Base-by-base conservation (phyloP, 2,797 vertebrate genomes). In the Balearica regulorum region DNA sequence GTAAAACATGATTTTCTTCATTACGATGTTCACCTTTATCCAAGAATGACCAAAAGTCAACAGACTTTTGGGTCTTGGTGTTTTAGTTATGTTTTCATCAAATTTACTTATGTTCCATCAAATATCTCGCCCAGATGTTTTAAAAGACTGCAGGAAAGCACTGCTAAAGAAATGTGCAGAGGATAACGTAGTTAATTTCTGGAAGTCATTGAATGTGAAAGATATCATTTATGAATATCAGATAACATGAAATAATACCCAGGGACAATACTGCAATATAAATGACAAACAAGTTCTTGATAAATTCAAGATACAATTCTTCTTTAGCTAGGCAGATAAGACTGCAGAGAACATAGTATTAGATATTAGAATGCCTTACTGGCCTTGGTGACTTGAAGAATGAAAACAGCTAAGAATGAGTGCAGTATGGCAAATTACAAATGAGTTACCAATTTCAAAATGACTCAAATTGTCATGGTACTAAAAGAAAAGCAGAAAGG, bases 141-240 rank as follows among this genome's bases (percentile, higher is more conserved):
- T 73, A 86, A 95, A 89, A 57, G 78, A 72, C 64, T 82, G 86
- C 49, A 96, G 83, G 58, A 97, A 97, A 96, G 37, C 33, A 70
- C 57, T 60, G 69, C 24, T 89, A 85, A 80, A 90, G 87, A 95
- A 83, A 91, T 35, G 39, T 68, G 64, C 60, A 55, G 43, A 92
- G 87, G 86, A 96, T 80, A 92, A 86, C 5, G 24, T 6, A 81
- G 68, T 68, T 94, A 75, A 76, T 96, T 95, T 95, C 78, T 96
- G 69, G 39, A 94, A 69, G 39, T 78, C 78, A 84, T 24, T 6
- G 62, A 62, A 89, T 64, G 35, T 33, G 62, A 73, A 88, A 81
- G 31, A 18, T 71, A 72, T 46, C 14, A 89, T 89, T 92, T 90
- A 68, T 78, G 88, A 93, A 69, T 79, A 91, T 49, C 73, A 92